A percentile compares a stretch with the other conserved stretches of the same genome.
Conservation (phyloP, 2,888 invertebrate genomes). For the Hyppa rectilinea region DNA sequence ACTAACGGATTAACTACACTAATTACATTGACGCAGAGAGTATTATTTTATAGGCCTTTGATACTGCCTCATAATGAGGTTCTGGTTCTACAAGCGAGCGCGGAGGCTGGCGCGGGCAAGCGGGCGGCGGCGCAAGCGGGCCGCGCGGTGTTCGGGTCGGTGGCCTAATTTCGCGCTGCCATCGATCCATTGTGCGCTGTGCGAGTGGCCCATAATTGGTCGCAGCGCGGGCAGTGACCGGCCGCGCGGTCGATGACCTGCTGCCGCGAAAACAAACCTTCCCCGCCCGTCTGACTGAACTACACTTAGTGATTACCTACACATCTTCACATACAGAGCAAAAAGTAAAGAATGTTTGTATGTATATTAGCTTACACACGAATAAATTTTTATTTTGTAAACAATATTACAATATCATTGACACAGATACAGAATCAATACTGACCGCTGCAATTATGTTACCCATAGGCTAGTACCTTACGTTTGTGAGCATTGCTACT, state of each 20-base stretch:
- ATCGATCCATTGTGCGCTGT: slow-evolving; percentile 91
- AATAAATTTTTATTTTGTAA: slow-evolving; percentile 33
- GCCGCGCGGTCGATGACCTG: slow-evolving; percentile 86
- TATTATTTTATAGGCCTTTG: slow-evolving; percentile 13
- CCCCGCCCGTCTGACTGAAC: slow-evolving; percentile 71
- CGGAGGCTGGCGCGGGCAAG: slow-evolving; percentile 72
- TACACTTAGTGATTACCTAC: slow-evolving; percentile 64
- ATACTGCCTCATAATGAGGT: slow-evolving; percentile 24
- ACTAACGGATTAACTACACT: not conserved
- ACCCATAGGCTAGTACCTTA: slow-evolving; percentile 5
- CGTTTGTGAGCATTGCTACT: slow-evolving; percentile 21
- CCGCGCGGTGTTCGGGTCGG: slow-evolving; percentile 77
- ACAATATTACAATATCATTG: slow-evolving; percentile 27
- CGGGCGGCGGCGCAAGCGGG: slow-evolving; percentile 69
- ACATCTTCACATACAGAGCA: slow-evolving; percentile 21
- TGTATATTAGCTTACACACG: slow-evolving; percentile 16
- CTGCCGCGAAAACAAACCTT: slow-evolving; percentile 89
- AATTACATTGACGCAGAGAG: not conserved
- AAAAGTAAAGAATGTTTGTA: slow-evolving; percentile 2
- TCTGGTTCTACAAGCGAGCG: slow-evolving; percentile 42
- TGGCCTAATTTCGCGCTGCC: slow-evolving; percentile 89
- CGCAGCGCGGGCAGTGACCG: slow-evolving; percentile 90
- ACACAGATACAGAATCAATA: slow-evolving; percentile 27
- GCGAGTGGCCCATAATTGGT: slow-evolving; percentile 91
- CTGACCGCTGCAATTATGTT: slow-evolving; percentile 32